Base-by-base conservation (phyloP, 2,113 vertebrate species). In the Oplegnathus fasciatus region DNA sequence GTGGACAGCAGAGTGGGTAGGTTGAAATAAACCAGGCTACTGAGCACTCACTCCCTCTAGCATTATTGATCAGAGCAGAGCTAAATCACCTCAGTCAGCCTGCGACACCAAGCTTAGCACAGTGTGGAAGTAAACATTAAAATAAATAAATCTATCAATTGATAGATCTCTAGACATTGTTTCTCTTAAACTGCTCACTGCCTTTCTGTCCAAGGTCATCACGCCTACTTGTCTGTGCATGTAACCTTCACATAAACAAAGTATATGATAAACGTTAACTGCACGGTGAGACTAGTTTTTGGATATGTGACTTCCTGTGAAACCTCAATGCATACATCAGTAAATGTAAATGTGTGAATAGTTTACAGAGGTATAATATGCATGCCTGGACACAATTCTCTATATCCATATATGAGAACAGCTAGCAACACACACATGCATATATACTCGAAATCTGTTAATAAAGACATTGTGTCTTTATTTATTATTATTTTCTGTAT, bases 21-120 rank as follows among this genome's bases (percentile, higher is more conserved):
- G 61, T 20, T 83, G 82, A 91, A 75, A 82, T 75, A 68, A 77
- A 86, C 60, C 86, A 88, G 89, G 61, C 67, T 52, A 54, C 32
- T 60, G 64, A 71, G 54, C 55, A 65, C 37, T 55, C 40, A 84
- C 73, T 66, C 69, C 74, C 78, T 71, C 37, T 32, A 48, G 58
- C 42, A 81, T 75, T 54, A 84, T 67, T 61, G 52, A 74, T 66
- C 71, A 75, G 74, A 26, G 14, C 66, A 68, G 58, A 86, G 24
- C 42, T 57, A 42, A 77, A 73, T 40, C 75, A 67, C 46, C 60
- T 79, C 68, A 54, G 46, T 86, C 50, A 48, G 54, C 64, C 32
- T 57, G 34, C 73, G 74, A 61, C 67, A 82, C 62, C 20, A 14
- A 30, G 60, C 32, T 44, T 58, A 78, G 24, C 37, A 66, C 15